Percentiles rank a stretch among this genome's conserved stretches.
Evolutionary conservation across 2,113 vertebrate genomes (phyloP).

Genomic region (Dunckerocampus dactyliophorus): DNA sequence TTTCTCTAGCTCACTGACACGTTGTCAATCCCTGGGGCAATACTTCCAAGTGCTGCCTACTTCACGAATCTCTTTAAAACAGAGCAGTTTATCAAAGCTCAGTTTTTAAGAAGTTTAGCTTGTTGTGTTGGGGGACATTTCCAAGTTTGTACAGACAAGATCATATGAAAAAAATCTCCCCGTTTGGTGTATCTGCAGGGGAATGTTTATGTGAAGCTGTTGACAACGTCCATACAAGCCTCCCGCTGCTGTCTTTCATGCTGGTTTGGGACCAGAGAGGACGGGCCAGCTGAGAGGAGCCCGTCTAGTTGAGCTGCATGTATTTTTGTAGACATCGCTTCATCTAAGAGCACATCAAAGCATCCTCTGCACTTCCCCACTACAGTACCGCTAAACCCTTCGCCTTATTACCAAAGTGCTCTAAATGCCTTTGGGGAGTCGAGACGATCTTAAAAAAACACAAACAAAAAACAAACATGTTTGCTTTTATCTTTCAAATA

Average conservation of each 20-base stretch:
- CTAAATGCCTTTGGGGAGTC: conserved; percentile 70
- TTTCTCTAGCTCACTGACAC: conserved; percentile 2
- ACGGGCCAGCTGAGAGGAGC: conserved; percentile 58
- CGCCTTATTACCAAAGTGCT: conserved; percentile 77
- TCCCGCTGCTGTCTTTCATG: conserved; percentile 71
- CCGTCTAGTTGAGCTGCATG: conserved; percentile 51
- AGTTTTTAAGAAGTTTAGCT: conserved; percentile 61
- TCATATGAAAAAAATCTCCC: conserved; percentile 31
- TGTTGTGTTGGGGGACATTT: conserved; percentile 44
- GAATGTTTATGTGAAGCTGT: conserved; percentile 69
- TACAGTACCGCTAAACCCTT: conserved; percentile 54
- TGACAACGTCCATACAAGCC: conserved; percentile 67
- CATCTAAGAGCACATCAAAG: conserved; percentile 80
- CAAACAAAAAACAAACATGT: conserved; percentile 76
- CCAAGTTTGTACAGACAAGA: conserved; percentile 40
- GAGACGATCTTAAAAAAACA: conserved; percentile 46
- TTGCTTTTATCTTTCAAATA: conserved; percentile 77
- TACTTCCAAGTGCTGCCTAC: conserved; percentile 41
- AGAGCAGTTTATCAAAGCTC: conserved; percentile 35
- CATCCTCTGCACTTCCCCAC: conserved; percentile 61
- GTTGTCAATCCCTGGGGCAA: conserved; percentile 22
- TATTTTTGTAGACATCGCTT: conserved; percentile 74
- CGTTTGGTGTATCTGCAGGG: conserved; percentile 58
- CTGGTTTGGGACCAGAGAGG: conserved; percentile 62
- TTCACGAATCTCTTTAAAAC: conserved; percentile 59